Conservation (phyloP, 2,888 invertebrate species). For the Tricholauxania praeusta region DNA sequence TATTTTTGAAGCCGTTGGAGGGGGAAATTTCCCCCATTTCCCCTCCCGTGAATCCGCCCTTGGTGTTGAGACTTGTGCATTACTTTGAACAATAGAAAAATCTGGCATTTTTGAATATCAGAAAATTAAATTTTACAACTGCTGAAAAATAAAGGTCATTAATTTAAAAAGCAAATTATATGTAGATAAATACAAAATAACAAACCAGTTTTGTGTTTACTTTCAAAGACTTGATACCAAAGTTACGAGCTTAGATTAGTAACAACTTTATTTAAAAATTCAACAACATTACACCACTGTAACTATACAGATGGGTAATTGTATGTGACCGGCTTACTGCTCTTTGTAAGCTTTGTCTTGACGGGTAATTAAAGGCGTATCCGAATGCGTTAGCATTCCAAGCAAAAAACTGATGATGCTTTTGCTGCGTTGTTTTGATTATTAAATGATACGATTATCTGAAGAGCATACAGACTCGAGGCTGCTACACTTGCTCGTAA, state of each 20-base stretch:
- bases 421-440: constrained; percentile 26
- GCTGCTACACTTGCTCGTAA: constrained; percentile 11
- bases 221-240: background rate
- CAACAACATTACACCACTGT: background rate
- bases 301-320: background rate
- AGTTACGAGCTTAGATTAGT: background rate
- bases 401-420: constrained; percentile 5
- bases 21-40: too few species aligned
- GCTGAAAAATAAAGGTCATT: too few species aligned
- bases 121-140: too few species aligned
- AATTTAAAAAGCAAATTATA: too few species aligned
- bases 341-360: constrained; percentile 44
- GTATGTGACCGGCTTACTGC: background rate
- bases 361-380: constrained; percentile 53
- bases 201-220: too few species aligned
- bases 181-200: too few species aligned
- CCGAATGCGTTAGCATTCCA: constrained; percentile 37
- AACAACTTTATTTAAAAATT: background rate
- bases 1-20: too few species aligned
- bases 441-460: constrained; percentile 39
- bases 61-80: too few species aligned
- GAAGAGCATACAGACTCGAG: constrained; percentile 25
- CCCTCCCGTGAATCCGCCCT: too few species aligned
- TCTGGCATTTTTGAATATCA: too few species aligned
- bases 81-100: too few species aligned